phyloP scores from a whole-genome alignment of 2,113 vertebrate genomes.

The Syrrhaptes paradoxus region DNA sequence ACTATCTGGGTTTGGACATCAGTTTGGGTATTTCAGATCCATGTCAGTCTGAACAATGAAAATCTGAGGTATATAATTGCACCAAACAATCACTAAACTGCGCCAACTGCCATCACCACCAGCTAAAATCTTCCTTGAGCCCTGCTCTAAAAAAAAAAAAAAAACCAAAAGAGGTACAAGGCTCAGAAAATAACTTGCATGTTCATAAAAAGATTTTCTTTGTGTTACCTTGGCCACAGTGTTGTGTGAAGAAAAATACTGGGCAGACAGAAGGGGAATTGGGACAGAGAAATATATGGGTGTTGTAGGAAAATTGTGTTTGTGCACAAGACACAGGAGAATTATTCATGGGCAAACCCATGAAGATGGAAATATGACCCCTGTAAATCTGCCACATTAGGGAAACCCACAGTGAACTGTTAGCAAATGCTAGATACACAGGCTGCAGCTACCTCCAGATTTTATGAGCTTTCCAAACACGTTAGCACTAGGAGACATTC shows the following conservation, averaged over 20 bases:
- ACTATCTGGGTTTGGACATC: not conserved
- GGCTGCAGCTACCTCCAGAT: conserved; percentile 3
- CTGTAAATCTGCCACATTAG: conserved; percentile 35
- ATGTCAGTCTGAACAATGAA: not conserved
- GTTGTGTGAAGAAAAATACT: conserved; percentile 28
- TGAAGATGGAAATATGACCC: conserved; percentile 31
- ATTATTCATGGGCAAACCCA: conserved; percentile 12
- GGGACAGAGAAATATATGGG: not conserved
- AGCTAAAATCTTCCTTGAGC: not conserved
- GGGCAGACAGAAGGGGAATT: not conserved
- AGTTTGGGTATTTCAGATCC: not conserved
- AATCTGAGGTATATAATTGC: not conserved
- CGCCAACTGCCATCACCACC: not conserved
- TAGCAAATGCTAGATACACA: not conserved
- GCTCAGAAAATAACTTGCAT: not conserved
- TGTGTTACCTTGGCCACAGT: conserved; percentile 49
- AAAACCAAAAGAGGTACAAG: not conserved
- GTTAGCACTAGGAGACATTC: conserved; percentile 10
- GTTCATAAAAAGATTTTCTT: not conserved
- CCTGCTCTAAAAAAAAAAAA: too few relatives aligned
- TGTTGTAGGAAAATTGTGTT: not conserved
- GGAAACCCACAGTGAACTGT: not conserved
- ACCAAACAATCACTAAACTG: not conserved
- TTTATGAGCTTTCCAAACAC: conserved; percentile 34
- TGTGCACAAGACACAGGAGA: not conserved